Percentiles rank a stretch among this genome's conserved stretches.
These are phyloP conservation scores for Mus spretus DNA, from an alignment of 2,797 vertebrate genomes.

Conservation along the genomic window DNA sequence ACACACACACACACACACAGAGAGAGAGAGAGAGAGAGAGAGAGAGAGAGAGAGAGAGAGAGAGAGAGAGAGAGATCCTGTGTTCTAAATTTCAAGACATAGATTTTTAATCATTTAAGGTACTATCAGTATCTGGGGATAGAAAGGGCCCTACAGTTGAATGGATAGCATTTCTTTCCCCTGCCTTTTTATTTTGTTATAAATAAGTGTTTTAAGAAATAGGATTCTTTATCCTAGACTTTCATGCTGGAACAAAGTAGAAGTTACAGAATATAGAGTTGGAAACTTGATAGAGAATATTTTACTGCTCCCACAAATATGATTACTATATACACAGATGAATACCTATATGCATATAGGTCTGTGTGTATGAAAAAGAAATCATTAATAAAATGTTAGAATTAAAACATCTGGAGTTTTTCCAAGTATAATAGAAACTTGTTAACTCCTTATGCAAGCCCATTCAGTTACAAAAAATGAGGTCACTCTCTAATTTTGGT, in stretches of 20 bases:
- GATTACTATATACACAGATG: background rate
- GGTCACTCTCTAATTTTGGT: background rate
- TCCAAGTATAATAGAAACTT: background rate
- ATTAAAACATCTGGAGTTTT: background rate
- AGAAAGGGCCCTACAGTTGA: background rate
- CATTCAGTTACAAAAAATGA: conserved; percentile 40
- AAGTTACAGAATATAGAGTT: background rate
- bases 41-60: too few relatives aligned
- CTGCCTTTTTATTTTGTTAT: conserved; percentile 23
- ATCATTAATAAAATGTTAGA: background rate
- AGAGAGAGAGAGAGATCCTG: background rate
- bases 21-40: too few relatives aligned
- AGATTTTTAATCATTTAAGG: conserved; percentile 45
- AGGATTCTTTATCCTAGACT: conserved; percentile 62
- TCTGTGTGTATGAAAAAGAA: background rate
- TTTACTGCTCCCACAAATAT: background rate
- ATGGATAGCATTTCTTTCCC: background rate
- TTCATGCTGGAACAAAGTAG: conserved; percentile 42
- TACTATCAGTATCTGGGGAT: conserved; percentile 5
- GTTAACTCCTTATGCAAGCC: background rate
- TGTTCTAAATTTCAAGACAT: conserved; percentile 59
- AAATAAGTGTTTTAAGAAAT: conserved; percentile 50
- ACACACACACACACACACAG: too few relatives aligned
- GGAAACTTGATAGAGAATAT: conserved; percentile 21
- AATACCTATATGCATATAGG: background rate